Conservation (phyloP, 2,888 invertebrate species). For the Drosophila multiciliata region DNA sequence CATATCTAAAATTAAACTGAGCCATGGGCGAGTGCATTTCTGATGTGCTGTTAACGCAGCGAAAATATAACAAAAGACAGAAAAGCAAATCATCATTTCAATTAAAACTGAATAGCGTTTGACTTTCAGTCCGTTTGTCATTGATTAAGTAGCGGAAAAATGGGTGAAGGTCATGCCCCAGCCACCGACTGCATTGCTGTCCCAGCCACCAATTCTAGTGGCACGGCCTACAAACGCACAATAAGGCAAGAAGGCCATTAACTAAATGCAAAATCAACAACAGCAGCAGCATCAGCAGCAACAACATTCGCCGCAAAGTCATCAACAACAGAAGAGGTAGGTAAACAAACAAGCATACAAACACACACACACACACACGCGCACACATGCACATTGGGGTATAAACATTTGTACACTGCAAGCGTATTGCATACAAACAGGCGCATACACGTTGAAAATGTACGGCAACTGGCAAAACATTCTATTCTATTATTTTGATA, state of each 20-base stretch:
- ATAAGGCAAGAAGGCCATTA: conserved; percentile 59
- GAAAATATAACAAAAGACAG: neutral
- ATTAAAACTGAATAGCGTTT: conserved; percentile 43
- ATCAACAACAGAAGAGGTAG: conserved; percentile 51
- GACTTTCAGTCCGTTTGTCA: conserved; percentile 61
- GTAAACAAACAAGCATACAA: conserved; percentile 42
- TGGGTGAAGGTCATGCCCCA: conserved; percentile 78
- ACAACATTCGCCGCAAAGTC: conserved; percentile 37
- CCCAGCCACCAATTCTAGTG: conserved; percentile 26
- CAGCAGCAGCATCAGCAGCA: conserved; percentile 15
- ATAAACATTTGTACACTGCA: conserved; percentile 15
- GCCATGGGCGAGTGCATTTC: neutral
- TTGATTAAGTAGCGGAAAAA: conserved; percentile 65
- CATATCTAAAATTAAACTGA: conserved; percentile 20
- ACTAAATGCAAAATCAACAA: conserved; percentile 47
- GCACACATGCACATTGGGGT: neutral
- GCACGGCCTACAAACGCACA: conserved; percentile 18
- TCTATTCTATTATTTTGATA: neutral
- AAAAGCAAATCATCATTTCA: neutral
- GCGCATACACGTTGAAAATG: conserved; percentile 14
- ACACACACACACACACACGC: conserved; percentile 15
- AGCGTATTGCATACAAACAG: conserved; percentile 23
- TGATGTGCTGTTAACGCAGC: conserved; percentile 1
- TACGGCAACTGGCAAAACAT: neutral
- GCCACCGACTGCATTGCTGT: conserved; percentile 20